phyloP scores from a whole-genome alignment of 2,888 invertebrate species.

The Lepidonotus clava region DNA sequence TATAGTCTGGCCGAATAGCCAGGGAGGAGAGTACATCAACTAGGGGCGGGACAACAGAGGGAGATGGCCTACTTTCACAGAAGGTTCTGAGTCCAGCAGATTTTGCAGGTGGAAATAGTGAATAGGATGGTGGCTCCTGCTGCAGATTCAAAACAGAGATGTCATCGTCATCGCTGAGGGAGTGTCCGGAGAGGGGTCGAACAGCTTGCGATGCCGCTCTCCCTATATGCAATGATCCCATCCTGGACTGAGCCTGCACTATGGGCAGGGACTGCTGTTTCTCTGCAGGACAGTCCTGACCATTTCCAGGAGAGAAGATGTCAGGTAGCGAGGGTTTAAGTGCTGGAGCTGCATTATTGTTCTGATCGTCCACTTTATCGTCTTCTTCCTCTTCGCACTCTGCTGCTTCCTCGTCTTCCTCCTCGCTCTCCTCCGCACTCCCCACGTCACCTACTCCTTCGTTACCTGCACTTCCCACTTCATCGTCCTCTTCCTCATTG shows the following conservation, averaged over 20 bases:
- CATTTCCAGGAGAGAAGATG: neutral
- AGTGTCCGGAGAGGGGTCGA: neutral
- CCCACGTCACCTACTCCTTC: neutral
- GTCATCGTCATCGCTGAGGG: constrained; percentile 2
- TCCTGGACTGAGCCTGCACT: neutral
- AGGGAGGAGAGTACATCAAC: neutral
- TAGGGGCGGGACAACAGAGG: neutral
- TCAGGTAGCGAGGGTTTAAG: neutral
- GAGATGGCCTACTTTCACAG: neutral
- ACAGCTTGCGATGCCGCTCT: no score
- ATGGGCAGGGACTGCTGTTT: neutral
- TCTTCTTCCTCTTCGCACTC: constrained; percentile 33
- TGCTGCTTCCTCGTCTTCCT: constrained; percentile 6
- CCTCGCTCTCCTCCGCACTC: neutral
- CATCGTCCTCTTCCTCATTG: neutral
- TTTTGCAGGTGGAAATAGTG: neutral
- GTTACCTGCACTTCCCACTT: neutral
- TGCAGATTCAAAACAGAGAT: constrained; percentile 37
- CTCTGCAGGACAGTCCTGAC: neutral
- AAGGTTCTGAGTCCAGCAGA: neutral
- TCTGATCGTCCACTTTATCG: neutral
- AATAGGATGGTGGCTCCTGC: neutral
- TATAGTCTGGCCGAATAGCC: neutral
- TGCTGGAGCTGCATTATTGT: neutral
- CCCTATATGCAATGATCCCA: no score